phyloP scores from a whole-genome alignment of 2,113 vertebrate species.

The Carettochelys insculpta region DNA sequence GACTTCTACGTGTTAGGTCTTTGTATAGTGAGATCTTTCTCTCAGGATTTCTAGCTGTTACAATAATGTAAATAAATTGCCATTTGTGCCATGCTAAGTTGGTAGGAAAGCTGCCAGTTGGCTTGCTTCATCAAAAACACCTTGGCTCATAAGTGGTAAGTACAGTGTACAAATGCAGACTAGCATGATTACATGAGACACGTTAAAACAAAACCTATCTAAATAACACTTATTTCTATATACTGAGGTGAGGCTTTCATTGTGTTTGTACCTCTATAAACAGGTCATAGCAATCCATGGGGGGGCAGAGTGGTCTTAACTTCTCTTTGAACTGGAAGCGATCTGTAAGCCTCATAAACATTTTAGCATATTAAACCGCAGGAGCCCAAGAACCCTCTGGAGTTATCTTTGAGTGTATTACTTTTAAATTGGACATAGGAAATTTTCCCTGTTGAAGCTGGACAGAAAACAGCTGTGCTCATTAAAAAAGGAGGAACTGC shows the following conservation, averaged over 20 bases:
- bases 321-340: slow-evolving; percentile 23
- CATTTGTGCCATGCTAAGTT: background rate
- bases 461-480: slow-evolving; percentile 76
- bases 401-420: slow-evolving; percentile 61
- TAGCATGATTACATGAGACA: background rate
- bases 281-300: slow-evolving; percentile 40
- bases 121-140: background rate
- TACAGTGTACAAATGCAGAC: background rate
- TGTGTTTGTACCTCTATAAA: slow-evolving; percentile 27
- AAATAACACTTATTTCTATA: background rate
- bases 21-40: background rate
- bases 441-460: slow-evolving; percentile 66
- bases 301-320: background rate
- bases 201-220: background rate
- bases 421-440: slow-evolving; percentile 68
- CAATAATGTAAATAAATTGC: accelerated
- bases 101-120: background rate
- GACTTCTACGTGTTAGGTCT: background rate
- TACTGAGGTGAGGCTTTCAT: background rate
- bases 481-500: slow-evolving; percentile 70
- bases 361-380: slow-evolving; percentile 38
- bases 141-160: background rate
- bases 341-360: background rate
- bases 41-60: background rate
- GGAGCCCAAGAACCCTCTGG: slow-evolving; percentile 55